phyloP scores from a whole-genome alignment of 2,797 vertebrate species.

The Setipinna tenuifilis region DNA sequence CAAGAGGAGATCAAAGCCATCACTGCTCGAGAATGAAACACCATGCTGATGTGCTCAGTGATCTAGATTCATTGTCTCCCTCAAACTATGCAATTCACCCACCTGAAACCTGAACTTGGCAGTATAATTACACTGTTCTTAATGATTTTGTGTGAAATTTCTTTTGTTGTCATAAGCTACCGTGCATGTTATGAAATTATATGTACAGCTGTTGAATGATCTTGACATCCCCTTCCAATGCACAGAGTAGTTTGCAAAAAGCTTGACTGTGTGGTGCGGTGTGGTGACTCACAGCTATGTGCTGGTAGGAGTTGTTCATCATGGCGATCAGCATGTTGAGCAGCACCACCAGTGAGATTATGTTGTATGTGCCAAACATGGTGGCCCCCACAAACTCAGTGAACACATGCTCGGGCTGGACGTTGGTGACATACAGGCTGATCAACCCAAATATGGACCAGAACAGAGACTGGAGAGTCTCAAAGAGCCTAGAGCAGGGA shows the following conservation, averaged over 20 bases:
- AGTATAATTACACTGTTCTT: neutral
- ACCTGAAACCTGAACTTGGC: neutral
- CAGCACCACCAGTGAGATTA: slow-evolving; percentile 96
- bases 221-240: no score
- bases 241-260: no score
- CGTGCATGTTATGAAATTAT: no score
- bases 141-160: neutral
- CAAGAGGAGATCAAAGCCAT: neutral
- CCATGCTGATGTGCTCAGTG: neutral
- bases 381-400: slow-evolving; percentile 95
- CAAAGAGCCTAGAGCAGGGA: slow-evolving; percentile 84
- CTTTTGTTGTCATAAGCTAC: no score
- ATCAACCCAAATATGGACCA: slow-evolving; percentile 98
- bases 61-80: neutral
- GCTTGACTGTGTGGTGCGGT: no score
- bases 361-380: slow-evolving; percentile 97
- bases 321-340: slow-evolving; percentile 99
- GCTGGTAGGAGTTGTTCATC: slow-evolving; percentile 99
- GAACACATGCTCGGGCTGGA: slow-evolving; percentile 86
- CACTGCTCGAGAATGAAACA: neutral
- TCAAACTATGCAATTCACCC: neutral
- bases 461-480: slow-evolving; percentile 95
- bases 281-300: slow-evolving; percentile 81
- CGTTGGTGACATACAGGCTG: slow-evolving; percentile 94
- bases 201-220: no score